Percentiles rank a stretch among this genome's conserved stretches.
Evolutionary conservation across 2,797 vertebrate genomes (phyloP).

Genomic region (Parauchenoglanis punctatus): DNA sequence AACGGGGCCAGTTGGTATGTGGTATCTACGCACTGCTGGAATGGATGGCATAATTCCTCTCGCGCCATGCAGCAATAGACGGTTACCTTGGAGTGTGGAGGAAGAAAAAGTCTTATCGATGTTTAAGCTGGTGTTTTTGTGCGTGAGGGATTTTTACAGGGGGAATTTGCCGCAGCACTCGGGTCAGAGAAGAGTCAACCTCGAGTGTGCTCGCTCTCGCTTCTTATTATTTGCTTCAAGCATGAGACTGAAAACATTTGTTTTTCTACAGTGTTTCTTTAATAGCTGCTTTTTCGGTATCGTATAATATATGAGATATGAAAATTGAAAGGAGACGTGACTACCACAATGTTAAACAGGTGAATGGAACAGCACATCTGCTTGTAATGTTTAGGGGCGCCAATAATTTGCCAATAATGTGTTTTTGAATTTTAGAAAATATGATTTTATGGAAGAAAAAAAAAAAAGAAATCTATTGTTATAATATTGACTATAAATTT

Average conservation of each 20-base stretch:
- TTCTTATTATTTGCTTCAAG: background rate
- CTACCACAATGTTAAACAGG: background rate
- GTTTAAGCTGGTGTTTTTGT: constrained; percentile 6
- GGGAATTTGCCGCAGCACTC: constrained; percentile 14
- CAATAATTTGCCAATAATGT: background rate
- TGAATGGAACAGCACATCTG: background rate
- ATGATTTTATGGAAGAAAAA: too few relatives aligned
- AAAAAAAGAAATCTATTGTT: background rate
- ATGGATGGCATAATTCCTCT: constrained; percentile 6
- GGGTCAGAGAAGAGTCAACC: constrained; percentile 20
- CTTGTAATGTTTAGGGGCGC: background rate
- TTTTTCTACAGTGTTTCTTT: too few relatives aligned
- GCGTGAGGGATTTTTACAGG: constrained; percentile 6
- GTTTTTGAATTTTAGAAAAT: too few relatives aligned
- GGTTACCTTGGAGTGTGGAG: constrained; percentile 27
- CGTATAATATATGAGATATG: background rate
- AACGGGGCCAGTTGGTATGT: constrained; percentile 22
- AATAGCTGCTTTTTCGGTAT: background rate
- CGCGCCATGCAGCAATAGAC: constrained; percentile 23
- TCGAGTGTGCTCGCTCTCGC: background rate
- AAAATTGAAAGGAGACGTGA: background rate
- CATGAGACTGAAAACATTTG: background rate
- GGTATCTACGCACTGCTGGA: constrained; percentile 17
- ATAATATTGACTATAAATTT: too few relatives aligned
- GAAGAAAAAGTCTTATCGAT: constrained; percentile 24